Base-by-base conservation (phyloP, 2,797 vertebrate genomes). In the Darevskia nairensis region DNA sequence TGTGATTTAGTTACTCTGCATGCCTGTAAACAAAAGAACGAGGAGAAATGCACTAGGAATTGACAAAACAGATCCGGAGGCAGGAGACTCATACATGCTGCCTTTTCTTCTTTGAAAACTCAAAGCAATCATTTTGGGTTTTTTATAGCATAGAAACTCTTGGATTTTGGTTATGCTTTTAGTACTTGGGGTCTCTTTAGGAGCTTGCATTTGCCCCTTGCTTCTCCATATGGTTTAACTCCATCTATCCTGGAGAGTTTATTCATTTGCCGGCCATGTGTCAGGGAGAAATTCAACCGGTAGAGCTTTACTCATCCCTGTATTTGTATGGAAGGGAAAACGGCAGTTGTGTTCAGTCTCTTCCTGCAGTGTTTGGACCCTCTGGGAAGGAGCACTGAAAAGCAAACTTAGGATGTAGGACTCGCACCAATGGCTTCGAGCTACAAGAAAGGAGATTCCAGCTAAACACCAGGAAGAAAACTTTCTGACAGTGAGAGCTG, bases 1-100 rank as follows among this genome's bases (percentile, higher is more conserved):
- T 88, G 55, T 82, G 74, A 91, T 91, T 94, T 39, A 86, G 68
- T 86, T 64, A 92, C 9, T 3, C 29, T 7, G 84, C 41, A 4
- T 79, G 75, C 85, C 81, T 55, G 39, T 59, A 91, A 89, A 89
- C 81, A 92, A 92, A 19, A 92, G 35, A 89, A 10, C 35, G 41
- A 32, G 59, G 88, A 35, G 59, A 89, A 4, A 89, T 46, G 2
- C 69, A 35, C 41, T 25, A 46, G 13, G 50, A 76, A 80, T 81
- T 82, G 64, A 11, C 2, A 0, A 59, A 44, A 76, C 19, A 77
- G 27, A 82, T n/a, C 29, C 86, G 21, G 83, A 92, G 50, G 10
- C 41, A 89, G 76, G 41, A 87, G 29, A 9, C 35, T 94, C 44
- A 82, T 80, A 66, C 27, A 10, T 75, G 83, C 39, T 61, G 91